phyloP scores from a whole-genome alignment of 2,797 vertebrate species.

The Melanogrammus aeglefinus region DNA sequence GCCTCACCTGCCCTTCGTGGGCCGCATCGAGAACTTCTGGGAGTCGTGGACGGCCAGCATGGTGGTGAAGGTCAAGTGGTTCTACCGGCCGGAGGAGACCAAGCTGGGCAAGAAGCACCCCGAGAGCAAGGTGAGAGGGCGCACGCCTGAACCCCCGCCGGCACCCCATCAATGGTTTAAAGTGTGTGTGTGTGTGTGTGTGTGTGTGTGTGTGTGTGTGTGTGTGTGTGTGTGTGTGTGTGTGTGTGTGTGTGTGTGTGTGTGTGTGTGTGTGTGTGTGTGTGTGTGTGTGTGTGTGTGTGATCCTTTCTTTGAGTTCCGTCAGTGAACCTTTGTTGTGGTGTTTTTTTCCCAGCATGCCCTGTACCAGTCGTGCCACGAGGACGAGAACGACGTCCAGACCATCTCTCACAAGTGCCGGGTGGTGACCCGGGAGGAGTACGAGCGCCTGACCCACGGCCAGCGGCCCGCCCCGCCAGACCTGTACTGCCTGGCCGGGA shows the following conservation, averaged over 20 bases:
- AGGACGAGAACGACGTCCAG: slow-evolving; percentile 98
- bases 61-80: slow-evolving; percentile 99
- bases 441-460: slow-evolving; percentile 89
- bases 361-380: slow-evolving; percentile 96
- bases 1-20: slow-evolving; percentile 92
- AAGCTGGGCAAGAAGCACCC: slow-evolving; percentile 90
- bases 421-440: slow-evolving; percentile 93
- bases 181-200: too few relatives aligned
- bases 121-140: slow-evolving; percentile 77
- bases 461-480: slow-evolving; percentile 83
- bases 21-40: slow-evolving; percentile 97
- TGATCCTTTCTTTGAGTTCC: too few relatives aligned
- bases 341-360: slow-evolving; percentile 77
- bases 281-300: too few relatives aligned
- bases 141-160: too few relatives aligned
- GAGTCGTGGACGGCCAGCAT: slow-evolving; percentile 97
- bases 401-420: slow-evolving; percentile 99
- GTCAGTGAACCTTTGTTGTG: background rate
- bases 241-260: too few relatives aligned
- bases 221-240: too few relatives aligned
- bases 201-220: too few relatives aligned
- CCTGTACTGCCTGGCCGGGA: slow-evolving; percentile 97
- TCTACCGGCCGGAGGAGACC: slow-evolving; percentile 98
- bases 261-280: too few relatives aligned
- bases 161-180: too few relatives aligned